These are phyloP conservation scores for Drosophila nebulosa DNA, from an alignment of 1,140 invertebrate species.

Conservation along the genomic window DNA sequence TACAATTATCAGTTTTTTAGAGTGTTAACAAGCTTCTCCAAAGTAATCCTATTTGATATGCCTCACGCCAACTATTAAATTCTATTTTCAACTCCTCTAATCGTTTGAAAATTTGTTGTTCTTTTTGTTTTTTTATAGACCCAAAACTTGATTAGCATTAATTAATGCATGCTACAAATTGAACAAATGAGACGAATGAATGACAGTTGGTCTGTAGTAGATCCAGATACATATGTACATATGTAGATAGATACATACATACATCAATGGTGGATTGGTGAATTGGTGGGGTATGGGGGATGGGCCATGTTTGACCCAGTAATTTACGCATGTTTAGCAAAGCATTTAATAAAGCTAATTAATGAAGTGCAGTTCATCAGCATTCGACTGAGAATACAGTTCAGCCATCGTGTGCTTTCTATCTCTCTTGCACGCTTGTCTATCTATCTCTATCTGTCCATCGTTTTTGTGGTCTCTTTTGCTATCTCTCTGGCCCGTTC, in stretches of 20 bases:
- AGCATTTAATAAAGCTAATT: slow-evolving; percentile 74
- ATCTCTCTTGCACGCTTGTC: neutral
- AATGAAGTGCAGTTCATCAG: slow-evolving; percentile 61
- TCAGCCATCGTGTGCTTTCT: slow-evolving; percentile 15
- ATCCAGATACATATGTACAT: slow-evolving; percentile 15
- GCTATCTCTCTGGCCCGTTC: slow-evolving; percentile 11
- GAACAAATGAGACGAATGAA: slow-evolving; percentile 66
- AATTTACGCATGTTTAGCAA: slow-evolving; percentile 76
- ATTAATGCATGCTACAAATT: slow-evolving; percentile 77
- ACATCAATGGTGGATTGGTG: slow-evolving; percentile 15
- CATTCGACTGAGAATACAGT: slow-evolving; percentile 14
- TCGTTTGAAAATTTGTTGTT: slow-evolving; percentile 16
- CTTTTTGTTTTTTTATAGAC: slow-evolving; percentile 61
- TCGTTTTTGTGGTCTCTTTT: slow-evolving; percentile 12
- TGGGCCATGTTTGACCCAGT: slow-evolving; percentile 65
- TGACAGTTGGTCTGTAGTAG: slow-evolving; percentile 59
- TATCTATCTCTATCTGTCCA: neutral
- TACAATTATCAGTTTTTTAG: neutral
- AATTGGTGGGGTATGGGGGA: neutral
- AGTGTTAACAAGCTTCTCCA: neutral
- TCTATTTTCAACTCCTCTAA: slow-evolving; percentile 27
- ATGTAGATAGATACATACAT: slow-evolving; percentile 15
- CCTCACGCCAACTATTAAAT: slow-evolving; percentile 20
- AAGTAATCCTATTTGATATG: neutral
- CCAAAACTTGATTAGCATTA: slow-evolving; percentile 76